These are phyloP conservation scores for Helogale parvula DNA, from an alignment of 2,113 vertebrate genomes.

Conservation along the genomic window DNA sequence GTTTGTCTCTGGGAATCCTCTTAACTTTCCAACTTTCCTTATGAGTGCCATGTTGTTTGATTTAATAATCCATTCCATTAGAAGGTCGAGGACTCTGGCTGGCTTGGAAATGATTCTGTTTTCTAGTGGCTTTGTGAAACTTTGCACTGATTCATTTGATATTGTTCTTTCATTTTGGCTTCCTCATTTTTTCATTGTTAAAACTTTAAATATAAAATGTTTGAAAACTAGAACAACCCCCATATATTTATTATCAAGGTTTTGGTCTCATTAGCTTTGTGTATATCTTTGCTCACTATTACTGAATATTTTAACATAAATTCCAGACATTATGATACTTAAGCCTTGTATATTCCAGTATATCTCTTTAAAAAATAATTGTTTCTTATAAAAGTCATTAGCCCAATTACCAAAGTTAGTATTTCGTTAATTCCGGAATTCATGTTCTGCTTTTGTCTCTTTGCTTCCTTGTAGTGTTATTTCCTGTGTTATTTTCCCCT, in stretches of 20 bases:
- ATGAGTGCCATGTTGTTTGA: neutral
- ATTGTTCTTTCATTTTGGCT: neutral
- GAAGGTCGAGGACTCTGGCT: neutral
- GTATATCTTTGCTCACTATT: neutral
- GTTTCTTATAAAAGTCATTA: neutral
- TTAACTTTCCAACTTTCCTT: neutral
- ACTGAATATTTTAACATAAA: neutral
- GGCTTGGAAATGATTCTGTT: neutral
- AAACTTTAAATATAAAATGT: neutral
- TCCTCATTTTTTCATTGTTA: neutral
- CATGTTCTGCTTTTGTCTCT: neutral
- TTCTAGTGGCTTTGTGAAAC: neutral
- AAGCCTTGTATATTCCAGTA: neutral
- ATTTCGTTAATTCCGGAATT: conserved; percentile 18
- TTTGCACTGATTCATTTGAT: neutral
- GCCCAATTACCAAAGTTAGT: neutral
- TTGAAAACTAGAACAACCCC: neutral
- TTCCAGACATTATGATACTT: neutral
- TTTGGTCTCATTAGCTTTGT: neutral
- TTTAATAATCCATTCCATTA: neutral
- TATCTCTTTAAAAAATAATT: neutral
- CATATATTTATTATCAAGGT: neutral
- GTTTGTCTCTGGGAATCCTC: neutral
- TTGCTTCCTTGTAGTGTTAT: neutral
- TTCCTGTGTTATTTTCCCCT: neutral